phyloP scores from a whole-genome alignment of 2,888 invertebrate genomes.

The Drosophila barbarae region DNA sequence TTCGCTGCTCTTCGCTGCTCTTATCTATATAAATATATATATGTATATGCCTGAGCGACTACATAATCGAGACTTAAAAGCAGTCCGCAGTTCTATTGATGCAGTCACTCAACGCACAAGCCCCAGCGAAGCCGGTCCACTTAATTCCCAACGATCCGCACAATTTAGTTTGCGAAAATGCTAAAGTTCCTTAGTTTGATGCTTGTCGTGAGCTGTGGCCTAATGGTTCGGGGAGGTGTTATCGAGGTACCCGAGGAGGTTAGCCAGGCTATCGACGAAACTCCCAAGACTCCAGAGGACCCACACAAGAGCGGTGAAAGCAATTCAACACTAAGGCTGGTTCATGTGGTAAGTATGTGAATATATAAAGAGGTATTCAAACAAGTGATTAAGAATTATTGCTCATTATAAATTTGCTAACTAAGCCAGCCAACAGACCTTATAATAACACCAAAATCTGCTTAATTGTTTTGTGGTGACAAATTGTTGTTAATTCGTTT shows the following conservation, averaged over 20 bases:
- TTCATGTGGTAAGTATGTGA: slow-evolving; percentile 65
- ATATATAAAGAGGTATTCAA: neutral
- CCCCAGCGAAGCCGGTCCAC: slow-evolving; percentile 41
- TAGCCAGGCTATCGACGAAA: neutral
- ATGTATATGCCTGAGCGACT: slow-evolving; percentile 2
- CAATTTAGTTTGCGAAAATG: slow-evolving; percentile 13
- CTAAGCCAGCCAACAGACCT: slow-evolving; percentile 31
- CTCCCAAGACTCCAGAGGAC: neutral
- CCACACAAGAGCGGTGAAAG: slow-evolving; percentile 2
- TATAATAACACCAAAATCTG: slow-evolving; percentile 25
- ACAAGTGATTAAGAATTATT: slow-evolving; percentile 4
- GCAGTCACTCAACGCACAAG: slow-evolving; percentile 53
- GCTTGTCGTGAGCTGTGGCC: slow-evolving; percentile 1
- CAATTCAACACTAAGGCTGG: slow-evolving; percentile 62
- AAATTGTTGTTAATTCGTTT: neutral
- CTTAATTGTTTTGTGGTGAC: slow-evolving; percentile 8
- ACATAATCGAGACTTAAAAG: slow-evolving; percentile 60
- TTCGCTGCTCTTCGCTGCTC: slow-evolving; percentile 15
- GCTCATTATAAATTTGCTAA: slow-evolving; percentile 4
- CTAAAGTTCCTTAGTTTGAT: slow-evolving; percentile 7
- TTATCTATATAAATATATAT: slow-evolving; percentile 28
- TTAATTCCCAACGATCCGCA: slow-evolving; percentile 15
- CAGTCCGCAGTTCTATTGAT: slow-evolving; percentile 41
- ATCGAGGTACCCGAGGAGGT: slow-evolving; percentile 18
- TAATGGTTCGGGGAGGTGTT: slow-evolving; percentile 13